A percentile compares a stretch with the other conserved stretches of the same genome.
Conservation (phyloP, 2,888 invertebrate species). For the Macaria notata region DNA sequence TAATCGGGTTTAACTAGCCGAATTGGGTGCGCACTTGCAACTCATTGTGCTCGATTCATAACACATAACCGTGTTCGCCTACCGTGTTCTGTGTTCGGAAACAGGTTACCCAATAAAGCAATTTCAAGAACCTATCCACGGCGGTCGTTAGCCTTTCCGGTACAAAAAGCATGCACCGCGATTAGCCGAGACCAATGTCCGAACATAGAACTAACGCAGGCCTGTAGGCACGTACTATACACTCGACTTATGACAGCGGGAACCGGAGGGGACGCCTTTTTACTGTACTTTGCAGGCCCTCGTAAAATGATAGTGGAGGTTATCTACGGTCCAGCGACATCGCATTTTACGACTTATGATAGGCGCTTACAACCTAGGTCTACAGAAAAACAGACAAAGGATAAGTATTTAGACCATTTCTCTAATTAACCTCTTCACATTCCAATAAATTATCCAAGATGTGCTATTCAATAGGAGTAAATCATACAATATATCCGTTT, state of each 20-base stretch:
- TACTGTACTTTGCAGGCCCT: constrained; percentile 20
- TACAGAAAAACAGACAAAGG: too few species aligned
- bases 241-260: constrained; percentile 23
- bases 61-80: constrained; percentile 43
- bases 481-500: too few species aligned
- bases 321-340: constrained; percentile 5
- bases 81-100: constrained; percentile 62
- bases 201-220: constrained; percentile 37
- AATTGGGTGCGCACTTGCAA: constrained; percentile 34
- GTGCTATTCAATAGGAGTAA: too few species aligned
- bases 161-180: constrained; percentile 66
- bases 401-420: too few species aligned
- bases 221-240: constrained; percentile 25
- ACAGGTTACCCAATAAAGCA: constrained; percentile 77
- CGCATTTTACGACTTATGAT: constrained; percentile 5
- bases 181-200: constrained; percentile 58
- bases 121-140: constrained; percentile 70
- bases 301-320: constrained; percentile 11
- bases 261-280: constrained; percentile 23
- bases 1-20: constrained; percentile 19
- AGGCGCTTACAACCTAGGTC: background rate
- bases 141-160: constrained; percentile 68
- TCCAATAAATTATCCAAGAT: too few species aligned
- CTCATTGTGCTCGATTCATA: constrained; percentile 42
- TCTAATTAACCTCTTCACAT: too few species aligned